These are phyloP conservation scores for Drosophila suboccidentalis DNA, from an alignment of 2,888 invertebrate species.

Conservation along the genomic window DNA sequence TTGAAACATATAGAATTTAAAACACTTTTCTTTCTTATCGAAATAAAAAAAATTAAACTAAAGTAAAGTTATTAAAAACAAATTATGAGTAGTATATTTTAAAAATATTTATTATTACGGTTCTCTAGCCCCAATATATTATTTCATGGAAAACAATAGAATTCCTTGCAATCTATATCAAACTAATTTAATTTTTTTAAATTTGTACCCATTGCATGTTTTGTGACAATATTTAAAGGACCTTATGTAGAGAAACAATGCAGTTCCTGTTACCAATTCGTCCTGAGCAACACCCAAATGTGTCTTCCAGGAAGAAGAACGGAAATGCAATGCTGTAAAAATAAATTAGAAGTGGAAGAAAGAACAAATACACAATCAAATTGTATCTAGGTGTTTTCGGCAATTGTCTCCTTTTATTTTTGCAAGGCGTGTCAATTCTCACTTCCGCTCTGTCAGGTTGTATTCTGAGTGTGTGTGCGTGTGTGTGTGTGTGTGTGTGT, in stretches of 20 bases:
- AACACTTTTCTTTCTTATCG: no score
- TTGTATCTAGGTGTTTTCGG: conserved; percentile 44
- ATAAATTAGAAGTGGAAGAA: conserved; percentile 48
- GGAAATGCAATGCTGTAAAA: conserved; percentile 68
- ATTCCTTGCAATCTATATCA: no score
- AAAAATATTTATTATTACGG: no score
- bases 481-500: conserved; percentile 21
- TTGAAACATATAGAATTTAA: no score
- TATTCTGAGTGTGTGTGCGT: conserved; percentile 5
- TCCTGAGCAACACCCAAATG: conserved; percentile 41
- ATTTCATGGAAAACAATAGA: no score
- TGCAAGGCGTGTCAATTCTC: conserved; percentile 62
- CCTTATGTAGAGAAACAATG: conserved; percentile 15
- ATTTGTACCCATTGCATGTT: neutral
- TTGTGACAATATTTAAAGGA: neutral
- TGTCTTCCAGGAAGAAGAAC: conserved; percentile 48
- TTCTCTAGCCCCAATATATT: no score
- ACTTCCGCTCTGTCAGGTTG: conserved; percentile 57
- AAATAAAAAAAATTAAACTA: no score
- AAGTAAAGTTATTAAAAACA: no score
- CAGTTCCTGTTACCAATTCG: conserved; percentile 50
- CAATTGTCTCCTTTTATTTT: conserved; percentile 37
- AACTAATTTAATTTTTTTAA: no score
- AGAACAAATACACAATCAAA: conserved; percentile 39
- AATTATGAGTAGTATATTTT: no score